Percentiles rank a stretch among this genome's conserved stretches.
Evolutionary conservation across 2,113 vertebrate species (phyloP).

Genomic region (Epinephelus lanceolatus): DNA sequence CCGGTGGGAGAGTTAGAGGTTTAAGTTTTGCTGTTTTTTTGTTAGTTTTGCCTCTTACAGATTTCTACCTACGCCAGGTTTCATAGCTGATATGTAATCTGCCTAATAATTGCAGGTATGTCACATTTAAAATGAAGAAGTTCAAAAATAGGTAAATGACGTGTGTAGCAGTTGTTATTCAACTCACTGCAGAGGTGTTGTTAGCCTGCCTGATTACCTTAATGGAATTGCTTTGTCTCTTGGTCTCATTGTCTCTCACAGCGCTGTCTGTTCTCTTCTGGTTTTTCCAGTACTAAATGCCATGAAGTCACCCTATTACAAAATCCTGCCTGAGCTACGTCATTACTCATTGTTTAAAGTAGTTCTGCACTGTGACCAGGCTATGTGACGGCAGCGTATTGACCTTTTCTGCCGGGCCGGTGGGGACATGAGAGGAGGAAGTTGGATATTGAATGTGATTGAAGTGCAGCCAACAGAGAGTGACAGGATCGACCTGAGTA

Average conservation of each 20-base stretch:
- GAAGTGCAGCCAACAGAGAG: slow-evolving; percentile 72
- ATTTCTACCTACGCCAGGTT: too few species aligned
- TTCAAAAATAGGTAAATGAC: not conserved
- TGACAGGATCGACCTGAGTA: slow-evolving; percentile 64
- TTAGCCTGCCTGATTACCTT: not conserved
- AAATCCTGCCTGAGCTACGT: slow-evolving; percentile 32
- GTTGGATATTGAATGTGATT: slow-evolving; percentile 68
- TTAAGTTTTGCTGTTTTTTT: too few species aligned
- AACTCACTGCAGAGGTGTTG: not conserved
- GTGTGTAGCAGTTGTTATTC: not conserved
- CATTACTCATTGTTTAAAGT: slow-evolving; percentile 54
- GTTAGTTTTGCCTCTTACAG: too few species aligned
- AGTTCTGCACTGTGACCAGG: slow-evolving; percentile 36
- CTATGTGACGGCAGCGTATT: slow-evolving; percentile 37
- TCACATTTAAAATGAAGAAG: slow-evolving; percentile 7
- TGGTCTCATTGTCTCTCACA: slow-evolving; percentile 27
- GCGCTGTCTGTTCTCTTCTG: not conserved
- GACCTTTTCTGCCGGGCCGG: slow-evolving; percentile 60
- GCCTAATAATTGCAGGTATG: not conserved
- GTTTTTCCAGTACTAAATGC: slow-evolving; percentile 8
- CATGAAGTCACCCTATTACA: slow-evolving; percentile 38
- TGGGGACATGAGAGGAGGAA: slow-evolving; percentile 52
- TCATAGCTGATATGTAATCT: not conserved
- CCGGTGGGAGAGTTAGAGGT: too few species aligned
- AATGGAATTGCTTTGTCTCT: slow-evolving; percentile 17